Evolutionary conservation across 2,797 vertebrate genomes (phyloP), one percentile per base, ranked within the genome.

Genomic region (Varecia variegata): DNA sequence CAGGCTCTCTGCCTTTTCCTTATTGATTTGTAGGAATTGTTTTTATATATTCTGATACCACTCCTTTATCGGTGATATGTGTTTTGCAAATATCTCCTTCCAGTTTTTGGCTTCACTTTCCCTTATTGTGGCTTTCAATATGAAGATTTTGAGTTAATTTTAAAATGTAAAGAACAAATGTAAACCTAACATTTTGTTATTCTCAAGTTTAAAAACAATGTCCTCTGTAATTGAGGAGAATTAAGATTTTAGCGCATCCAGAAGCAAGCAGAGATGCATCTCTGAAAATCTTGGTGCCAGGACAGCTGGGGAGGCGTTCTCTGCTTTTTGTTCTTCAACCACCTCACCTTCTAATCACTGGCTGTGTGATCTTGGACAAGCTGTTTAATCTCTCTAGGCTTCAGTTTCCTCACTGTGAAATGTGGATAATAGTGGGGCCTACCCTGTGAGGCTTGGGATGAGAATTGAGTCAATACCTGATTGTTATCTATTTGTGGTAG

Each of bases 1-100:
- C 68, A 23, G 40, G 9, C 43, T 45, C 5, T 23, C 54, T 62
- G 30, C n/a, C 43, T 86, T 93, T 93, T 67, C 27, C 56, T 87
- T 76, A 79, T 21, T 73, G 40, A 56, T 86, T 68, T 74, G 40
- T 58, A 60, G 25, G n/a, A 79, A 40, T 81, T 60, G 80, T 73
- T 90, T 96, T 74, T 43, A 50, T 60, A 52, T 68, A 68, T 35
- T 81, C 7, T 3, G 74, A 79, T 38, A 81, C 14, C 20, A 82
- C 47, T 50, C 38, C 50, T 90, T 90, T 71, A 84, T 62, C 62
- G 10, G 58, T 79, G 71, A 18, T 73, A 43, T 9, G 35, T 82
- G 67, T 82, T 94, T 93, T 90, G 68, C 67, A 90, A 70, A 32
- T 76, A 38, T 76, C 76, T 90, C 54, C 30, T 90, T 80, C 54